Evolutionary conservation across 2,888 invertebrate genomes (phyloP).

Genomic region (Harpagoxenus sublaevis): DNA sequence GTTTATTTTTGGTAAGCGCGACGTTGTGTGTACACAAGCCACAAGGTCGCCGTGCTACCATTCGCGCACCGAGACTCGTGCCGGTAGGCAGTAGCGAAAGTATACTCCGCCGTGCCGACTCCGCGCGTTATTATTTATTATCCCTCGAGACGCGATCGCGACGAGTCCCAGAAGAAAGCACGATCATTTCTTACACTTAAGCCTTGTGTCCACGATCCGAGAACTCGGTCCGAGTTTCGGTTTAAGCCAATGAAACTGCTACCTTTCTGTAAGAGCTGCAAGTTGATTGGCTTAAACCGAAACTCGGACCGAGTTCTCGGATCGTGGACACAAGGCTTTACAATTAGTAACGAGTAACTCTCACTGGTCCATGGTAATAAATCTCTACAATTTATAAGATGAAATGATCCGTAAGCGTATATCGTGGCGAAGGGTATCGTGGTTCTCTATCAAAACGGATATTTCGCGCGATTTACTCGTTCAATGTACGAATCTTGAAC

Average conservation of each 20-base stretch:
- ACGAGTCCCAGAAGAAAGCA: background rate
- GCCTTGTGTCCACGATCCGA: too few relatives aligned
- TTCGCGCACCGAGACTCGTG: background rate
- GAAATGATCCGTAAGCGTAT: background rate
- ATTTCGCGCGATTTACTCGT: constrained; percentile 11
- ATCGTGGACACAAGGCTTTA: too few relatives aligned
- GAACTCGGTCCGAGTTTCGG: too few relatives aligned
- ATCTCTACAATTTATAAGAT: background rate
- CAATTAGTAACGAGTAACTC: background rate
- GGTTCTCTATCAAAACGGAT: background rate
- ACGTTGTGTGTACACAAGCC: background rate
- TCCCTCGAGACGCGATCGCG: background rate
- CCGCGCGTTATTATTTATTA: background rate
- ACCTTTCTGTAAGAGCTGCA: too few relatives aligned
- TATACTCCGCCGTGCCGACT: too few relatives aligned
- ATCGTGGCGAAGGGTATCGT: background rate
- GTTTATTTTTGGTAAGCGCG: background rate
- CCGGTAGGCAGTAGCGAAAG: background rate
- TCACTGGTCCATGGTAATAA: background rate
- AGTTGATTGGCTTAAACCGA: too few relatives aligned
- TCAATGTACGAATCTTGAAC: background rate
- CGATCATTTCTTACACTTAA: background rate
- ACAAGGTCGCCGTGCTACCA: background rate
- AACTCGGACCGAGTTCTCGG: too few relatives aligned
- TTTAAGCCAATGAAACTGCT: too few relatives aligned